These are phyloP conservation scores for Strix uralensis DNA, from an alignment of 2,113 vertebrate species.

Conservation along the genomic window DNA sequence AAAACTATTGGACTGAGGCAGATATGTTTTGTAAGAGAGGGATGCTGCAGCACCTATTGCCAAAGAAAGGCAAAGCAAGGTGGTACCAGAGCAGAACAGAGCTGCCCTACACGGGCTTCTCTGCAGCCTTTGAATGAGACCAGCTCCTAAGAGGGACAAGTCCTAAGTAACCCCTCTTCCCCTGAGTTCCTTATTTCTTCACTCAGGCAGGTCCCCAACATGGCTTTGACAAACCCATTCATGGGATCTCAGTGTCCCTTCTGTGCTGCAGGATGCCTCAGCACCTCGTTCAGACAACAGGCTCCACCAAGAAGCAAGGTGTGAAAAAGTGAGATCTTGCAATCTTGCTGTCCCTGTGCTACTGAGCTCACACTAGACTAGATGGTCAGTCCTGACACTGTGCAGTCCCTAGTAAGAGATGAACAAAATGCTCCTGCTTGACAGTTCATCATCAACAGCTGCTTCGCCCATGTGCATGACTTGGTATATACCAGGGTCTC, in stretches of 20 bases:
- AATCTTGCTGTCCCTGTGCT: not conserved
- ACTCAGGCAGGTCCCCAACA: fast-evolving
- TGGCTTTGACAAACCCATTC: fast-evolving
- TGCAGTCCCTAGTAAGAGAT: not conserved
- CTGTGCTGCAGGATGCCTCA: not conserved
- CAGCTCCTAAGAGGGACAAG: not conserved
- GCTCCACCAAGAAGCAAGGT: not conserved
- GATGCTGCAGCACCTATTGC: not conserved
- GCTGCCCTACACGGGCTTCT: not conserved
- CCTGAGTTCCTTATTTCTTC: not conserved
- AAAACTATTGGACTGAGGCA: not conserved
- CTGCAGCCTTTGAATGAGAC: not conserved
- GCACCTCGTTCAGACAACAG: not conserved
- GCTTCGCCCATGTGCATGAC: not conserved
- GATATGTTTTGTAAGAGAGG: not conserved
- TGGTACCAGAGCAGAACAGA: not conserved
- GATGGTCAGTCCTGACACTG: not conserved
- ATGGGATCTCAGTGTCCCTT: not conserved
- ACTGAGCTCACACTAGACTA: fast-evolving
- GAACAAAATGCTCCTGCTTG: not conserved
- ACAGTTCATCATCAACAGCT: not conserved
- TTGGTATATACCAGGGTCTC: too few relatives aligned
- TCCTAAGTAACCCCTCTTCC: not conserved
- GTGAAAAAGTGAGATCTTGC: not conserved
- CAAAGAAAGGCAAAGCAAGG: not conserved